Evolutionary conservation across 2,113 vertebrate species (phyloP).

Genomic region (Rhinoderma darwinii): DNA sequence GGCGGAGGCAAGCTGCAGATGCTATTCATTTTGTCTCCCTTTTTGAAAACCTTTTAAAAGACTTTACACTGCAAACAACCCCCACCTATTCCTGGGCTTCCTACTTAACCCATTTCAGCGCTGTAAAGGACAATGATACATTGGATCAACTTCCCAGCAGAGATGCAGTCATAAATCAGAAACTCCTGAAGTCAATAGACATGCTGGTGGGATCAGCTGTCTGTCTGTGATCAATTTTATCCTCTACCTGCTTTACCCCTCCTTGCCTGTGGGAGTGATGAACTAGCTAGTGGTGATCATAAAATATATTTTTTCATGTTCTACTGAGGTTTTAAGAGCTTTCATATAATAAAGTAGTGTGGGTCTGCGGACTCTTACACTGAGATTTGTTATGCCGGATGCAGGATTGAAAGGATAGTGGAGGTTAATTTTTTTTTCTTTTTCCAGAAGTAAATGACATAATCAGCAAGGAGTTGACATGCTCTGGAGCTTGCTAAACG

Average conservation of each 20-base stretch:
- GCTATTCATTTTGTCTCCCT: constrained; percentile 34
- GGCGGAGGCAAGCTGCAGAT: constrained; percentile 25
- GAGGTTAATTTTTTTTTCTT: neutral
- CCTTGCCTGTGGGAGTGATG: neutral
- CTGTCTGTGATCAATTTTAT: neutral
- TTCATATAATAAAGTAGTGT: neutral
- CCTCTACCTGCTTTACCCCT: constrained; percentile 25
- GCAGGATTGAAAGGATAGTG: neutral
- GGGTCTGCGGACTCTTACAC: neutral
- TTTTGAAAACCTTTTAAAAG: constrained; percentile 46
- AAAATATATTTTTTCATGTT: neutral
- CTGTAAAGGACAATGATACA: constrained; percentile 14
- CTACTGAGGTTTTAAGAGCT: constrained; percentile 16
- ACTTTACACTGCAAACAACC: constrained; percentile 5
- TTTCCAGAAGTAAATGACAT: neutral
- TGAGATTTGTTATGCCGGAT: neutral
- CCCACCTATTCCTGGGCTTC: constrained; percentile 6
- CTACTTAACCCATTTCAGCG: constrained; percentile 16
- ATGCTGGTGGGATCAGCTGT: constrained; percentile 34
- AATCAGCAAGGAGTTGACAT: neutral
- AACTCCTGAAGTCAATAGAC: constrained; percentile 4
- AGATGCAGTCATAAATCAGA: constrained; percentile 25
- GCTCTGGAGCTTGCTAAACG: neutral
- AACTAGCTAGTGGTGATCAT: neutral
- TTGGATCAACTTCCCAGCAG: constrained; percentile 11